phyloP scores from a whole-genome alignment of 2,888 invertebrate genomes.

The Merodon equestris region DNA sequence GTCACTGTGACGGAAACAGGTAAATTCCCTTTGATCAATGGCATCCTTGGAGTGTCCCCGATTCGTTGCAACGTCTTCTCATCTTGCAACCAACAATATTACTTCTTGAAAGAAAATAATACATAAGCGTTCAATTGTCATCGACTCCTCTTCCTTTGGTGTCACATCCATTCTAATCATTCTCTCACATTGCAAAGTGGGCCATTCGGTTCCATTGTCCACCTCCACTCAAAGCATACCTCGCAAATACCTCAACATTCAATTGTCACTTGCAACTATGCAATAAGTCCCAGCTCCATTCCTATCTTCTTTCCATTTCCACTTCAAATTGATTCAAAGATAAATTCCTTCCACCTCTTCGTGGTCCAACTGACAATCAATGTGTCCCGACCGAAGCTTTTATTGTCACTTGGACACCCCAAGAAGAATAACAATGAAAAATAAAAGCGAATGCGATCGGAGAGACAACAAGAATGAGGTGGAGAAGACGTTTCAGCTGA shows the following conservation, averaged over 20 bases:
- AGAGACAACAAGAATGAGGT: slow-evolving; percentile 3
- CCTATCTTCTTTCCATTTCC: slow-evolving; percentile 9
- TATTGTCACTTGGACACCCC: slow-evolving; percentile 49
- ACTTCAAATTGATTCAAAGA: slow-evolving; percentile 39
- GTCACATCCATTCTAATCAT: slow-evolving; percentile 6
- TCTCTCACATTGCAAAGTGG: slow-evolving; percentile 7
- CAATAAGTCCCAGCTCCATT: slow-evolving; percentile 19
- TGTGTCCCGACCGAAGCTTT: slow-evolving; percentile 48
- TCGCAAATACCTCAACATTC: slow-evolving; percentile 10
- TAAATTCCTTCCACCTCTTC: slow-evolving; percentile 14
- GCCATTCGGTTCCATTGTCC: not conserved
- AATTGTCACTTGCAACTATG: slow-evolving; percentile 32
- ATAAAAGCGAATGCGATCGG: no score
- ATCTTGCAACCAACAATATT: no score
- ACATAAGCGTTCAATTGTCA: no score
- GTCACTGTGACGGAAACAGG: no score
- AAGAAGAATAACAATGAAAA: no score
- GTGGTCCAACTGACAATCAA: slow-evolving; percentile 46
- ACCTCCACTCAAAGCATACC: slow-evolving; percentile 6
- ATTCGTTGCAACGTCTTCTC: no score
- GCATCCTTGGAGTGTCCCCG: no score
- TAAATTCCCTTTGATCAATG: no score
- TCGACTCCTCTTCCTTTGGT: not conserved
- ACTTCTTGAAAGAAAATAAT: no score
- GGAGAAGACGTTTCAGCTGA: not conserved